A percentile compares a stretch with the other conserved stretches of the same genome.
Conservation (phyloP, 2,888 invertebrate genomes). For the Agrotis segetum region DNA sequence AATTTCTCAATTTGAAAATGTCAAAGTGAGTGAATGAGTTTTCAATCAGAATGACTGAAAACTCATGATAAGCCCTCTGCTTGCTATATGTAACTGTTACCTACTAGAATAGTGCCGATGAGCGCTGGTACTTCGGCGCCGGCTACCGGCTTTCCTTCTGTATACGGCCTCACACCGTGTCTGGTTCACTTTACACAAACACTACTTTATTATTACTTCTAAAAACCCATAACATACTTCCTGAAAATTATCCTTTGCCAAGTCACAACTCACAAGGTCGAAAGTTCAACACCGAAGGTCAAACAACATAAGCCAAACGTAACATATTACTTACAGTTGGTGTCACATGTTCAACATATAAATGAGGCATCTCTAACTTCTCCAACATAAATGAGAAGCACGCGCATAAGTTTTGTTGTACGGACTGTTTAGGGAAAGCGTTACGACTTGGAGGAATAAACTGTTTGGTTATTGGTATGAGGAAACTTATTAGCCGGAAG, state of each 20-base stretch:
- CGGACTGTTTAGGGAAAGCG: slow-evolving; percentile 12
- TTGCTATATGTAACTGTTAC: too few species aligned
- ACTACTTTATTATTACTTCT: slow-evolving; percentile 7
- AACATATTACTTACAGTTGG: slow-evolving; percentile 58
- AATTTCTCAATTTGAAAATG: too few species aligned
- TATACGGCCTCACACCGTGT: too few species aligned
- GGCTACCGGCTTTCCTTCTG: too few species aligned
- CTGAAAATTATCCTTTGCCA: slow-evolving; percentile 10
- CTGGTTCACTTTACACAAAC: background rate
- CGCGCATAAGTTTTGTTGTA: slow-evolving; percentile 49
- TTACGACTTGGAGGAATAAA: slow-evolving; percentile 6
- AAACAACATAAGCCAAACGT: slow-evolving; percentile 37
- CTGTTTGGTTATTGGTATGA: background rate
- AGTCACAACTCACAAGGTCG: slow-evolving; percentile 33
- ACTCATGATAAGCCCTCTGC: too few species aligned
- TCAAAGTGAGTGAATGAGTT: too few species aligned
- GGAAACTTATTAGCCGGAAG: background rate
- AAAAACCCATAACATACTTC: slow-evolving; percentile 7
- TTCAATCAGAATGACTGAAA: too few species aligned
- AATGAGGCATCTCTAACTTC: slow-evolving; percentile 63
- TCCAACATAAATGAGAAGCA: slow-evolving; percentile 43
- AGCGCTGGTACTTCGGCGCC: too few species aligned
- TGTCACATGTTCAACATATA: slow-evolving; percentile 64
- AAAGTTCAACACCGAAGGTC: slow-evolving; percentile 48
- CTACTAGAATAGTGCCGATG: too few species aligned